Evolutionary conservation across 2,797 vertebrate species (phyloP).

Genomic region (Peromyscus aztecus): DNA sequence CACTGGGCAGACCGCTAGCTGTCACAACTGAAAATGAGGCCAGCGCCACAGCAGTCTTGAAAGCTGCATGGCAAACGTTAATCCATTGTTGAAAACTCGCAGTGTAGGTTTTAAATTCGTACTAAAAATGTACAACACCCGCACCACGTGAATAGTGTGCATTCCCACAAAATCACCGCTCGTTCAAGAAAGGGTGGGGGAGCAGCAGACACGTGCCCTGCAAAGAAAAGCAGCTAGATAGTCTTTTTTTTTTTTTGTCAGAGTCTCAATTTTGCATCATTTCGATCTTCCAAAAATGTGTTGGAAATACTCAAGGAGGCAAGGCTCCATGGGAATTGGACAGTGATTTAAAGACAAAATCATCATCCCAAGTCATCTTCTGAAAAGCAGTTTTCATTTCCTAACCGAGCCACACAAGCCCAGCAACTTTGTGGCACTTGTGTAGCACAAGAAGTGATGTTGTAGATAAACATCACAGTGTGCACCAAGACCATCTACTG

Average conservation of each 20-base stretch:
- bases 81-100: conserved; percentile 39
- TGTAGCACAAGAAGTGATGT: background rate
- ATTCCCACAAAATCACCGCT: background rate
- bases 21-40: conserved; percentile 10
- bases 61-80: background rate
- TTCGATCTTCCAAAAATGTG: background rate
- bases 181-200: background rate
- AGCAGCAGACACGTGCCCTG: background rate
- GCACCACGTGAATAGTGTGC: background rate
- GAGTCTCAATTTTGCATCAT: background rate
- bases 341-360: background rate
- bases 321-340: conserved; percentile 11
- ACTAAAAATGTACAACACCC: background rate
- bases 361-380: conserved; percentile 11
- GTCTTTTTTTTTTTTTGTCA: background rate
- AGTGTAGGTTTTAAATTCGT: conserved; percentile 51
- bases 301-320: background rate
- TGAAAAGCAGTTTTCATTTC: conserved; percentile 30
- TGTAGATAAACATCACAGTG: background rate
- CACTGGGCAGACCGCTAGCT: background rate
- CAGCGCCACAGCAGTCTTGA: background rate
- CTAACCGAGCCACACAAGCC: background rate
- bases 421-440: background rate
- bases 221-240: background rate
- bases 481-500: background rate